Percentiles rank a stretch among this genome's conserved stretches.
phyloP scores from a whole-genome alignment of 1,140 invertebrate species.

The Homarus americanus region DNA sequence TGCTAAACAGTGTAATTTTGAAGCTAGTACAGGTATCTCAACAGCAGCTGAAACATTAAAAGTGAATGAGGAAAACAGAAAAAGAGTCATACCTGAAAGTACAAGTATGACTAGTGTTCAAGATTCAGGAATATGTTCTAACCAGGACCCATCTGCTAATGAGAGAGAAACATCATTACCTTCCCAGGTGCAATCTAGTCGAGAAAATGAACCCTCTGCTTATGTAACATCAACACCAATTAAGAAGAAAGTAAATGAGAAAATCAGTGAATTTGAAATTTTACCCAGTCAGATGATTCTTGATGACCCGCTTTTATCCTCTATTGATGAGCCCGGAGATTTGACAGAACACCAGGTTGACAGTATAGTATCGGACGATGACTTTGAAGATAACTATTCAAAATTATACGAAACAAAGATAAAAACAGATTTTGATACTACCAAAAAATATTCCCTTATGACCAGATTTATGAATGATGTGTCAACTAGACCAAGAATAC shows the following conservation, averaged over 20 bases:
- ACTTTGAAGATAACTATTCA: conserved; percentile 12
- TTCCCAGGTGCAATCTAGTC: background rate
- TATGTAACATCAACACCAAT: conserved; percentile 62
- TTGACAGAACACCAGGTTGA: conserved; percentile 23
- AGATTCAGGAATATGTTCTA: conserved; percentile 34
- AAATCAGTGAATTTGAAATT: conserved; percentile 18
- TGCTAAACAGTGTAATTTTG: background rate
- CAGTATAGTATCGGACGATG: conserved; percentile 43
- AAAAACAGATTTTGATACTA: background rate
- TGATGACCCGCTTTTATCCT: conserved; percentile 54
- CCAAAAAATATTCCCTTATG: background rate
- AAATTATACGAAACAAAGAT: conserved; percentile 37
- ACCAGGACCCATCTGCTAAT: background rate
- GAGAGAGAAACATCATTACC: background rate
- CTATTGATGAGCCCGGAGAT: conserved; percentile 46
- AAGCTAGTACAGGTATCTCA: background rate
- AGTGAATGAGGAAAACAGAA: background rate
- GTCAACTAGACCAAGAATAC: conserved; percentile 23
- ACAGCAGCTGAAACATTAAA: background rate
- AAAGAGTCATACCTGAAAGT: background rate
- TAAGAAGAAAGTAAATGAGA: background rate
- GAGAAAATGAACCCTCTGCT: background rate
- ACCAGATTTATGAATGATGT: conserved; percentile 18
- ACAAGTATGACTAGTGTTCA: background rate
- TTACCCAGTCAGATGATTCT: conserved; percentile 48